phyloP scores from a whole-genome alignment of 2,888 invertebrate species.

The Brachynemurus nebulosus region DNA sequence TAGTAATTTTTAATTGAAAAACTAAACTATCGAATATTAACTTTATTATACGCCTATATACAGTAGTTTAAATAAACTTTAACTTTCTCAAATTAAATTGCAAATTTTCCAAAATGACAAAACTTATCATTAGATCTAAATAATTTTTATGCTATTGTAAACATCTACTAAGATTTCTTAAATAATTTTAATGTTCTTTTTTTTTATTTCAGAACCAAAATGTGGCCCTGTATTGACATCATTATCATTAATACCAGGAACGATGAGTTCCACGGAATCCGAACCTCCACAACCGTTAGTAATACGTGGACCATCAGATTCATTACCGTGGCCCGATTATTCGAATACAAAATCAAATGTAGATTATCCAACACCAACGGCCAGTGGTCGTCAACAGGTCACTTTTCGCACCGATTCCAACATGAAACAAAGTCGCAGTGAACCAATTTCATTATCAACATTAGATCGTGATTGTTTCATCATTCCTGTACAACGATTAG shows the following conservation, averaged over 20 bases:
- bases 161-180: no score
- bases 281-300: slow-evolving; percentile 58
- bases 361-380: slow-evolving; percentile 8
- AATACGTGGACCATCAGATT: slow-evolving; percentile 50
- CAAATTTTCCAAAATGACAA: neutral
- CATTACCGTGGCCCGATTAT: slow-evolving; percentile 40
- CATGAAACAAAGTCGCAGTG: slow-evolving; percentile 10
- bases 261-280: slow-evolving; percentile 28
- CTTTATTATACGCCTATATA: neutral
- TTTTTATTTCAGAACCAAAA: slow-evolving; percentile 43
- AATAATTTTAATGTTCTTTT: neutral
- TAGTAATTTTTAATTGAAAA: no score
- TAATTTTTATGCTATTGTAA: no score
- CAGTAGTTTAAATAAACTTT: neutral
- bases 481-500: slow-evolving; percentile 78
- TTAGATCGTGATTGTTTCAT: slow-evolving; percentile 86
- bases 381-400: slow-evolving; percentile 3
- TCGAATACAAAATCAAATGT: slow-evolving; percentile 26
- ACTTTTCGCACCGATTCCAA: neutral
- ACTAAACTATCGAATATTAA: no score
- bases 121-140: no score
- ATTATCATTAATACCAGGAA: slow-evolving; percentile 40
- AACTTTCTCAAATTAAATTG: neutral
- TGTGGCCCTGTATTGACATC: slow-evolving; percentile 50
- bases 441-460: slow-evolving; percentile 54